These are phyloP conservation scores for Monarcha castaneiventris DNA, from an alignment of 2,113 vertebrate species.

Conservation along the genomic window DNA sequence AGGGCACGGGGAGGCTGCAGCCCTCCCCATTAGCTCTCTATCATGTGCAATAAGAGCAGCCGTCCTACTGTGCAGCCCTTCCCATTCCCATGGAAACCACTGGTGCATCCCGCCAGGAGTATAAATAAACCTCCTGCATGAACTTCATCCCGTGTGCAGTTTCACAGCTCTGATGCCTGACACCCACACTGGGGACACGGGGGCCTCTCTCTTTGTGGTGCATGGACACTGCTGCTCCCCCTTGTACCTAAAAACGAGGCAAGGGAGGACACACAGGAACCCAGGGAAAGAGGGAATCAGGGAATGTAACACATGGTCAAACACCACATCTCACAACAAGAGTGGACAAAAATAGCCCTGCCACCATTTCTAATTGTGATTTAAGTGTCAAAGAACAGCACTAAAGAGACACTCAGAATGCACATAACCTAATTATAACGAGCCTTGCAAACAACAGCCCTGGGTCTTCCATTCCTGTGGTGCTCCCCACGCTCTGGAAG, in stretches of 20 bases:
- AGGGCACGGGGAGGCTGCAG: neutral
- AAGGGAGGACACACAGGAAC: neutral
- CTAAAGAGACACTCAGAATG: neutral
- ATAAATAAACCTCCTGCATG: conserved; percentile 10
- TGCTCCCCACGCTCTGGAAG: neutral
- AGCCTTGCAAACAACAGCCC: neutral
- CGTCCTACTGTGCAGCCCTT: conserved; percentile 34
- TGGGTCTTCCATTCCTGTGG: neutral
- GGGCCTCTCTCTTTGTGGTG: neutral
- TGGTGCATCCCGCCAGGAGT: conserved; percentile 37
- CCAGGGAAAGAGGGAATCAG: neutral
- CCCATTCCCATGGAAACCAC: conserved; percentile 61
- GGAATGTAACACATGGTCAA: neutral
- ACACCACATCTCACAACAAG: neutral
- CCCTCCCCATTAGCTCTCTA: conserved; percentile 40
- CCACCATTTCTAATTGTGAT: neutral
- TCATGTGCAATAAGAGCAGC: conserved; percentile 30
- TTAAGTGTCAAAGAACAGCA: neutral
- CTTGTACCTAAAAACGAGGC: neutral
- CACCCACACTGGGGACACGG: neutral
- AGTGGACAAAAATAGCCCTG: neutral
- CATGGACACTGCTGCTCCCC: neutral
- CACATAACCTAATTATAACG: neutral
- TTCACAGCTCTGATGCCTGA: neutral
- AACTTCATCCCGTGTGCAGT: neutral